phyloP scores from a whole-genome alignment of 2,888 invertebrate genomes.

The Cheilosia pagana region DNA sequence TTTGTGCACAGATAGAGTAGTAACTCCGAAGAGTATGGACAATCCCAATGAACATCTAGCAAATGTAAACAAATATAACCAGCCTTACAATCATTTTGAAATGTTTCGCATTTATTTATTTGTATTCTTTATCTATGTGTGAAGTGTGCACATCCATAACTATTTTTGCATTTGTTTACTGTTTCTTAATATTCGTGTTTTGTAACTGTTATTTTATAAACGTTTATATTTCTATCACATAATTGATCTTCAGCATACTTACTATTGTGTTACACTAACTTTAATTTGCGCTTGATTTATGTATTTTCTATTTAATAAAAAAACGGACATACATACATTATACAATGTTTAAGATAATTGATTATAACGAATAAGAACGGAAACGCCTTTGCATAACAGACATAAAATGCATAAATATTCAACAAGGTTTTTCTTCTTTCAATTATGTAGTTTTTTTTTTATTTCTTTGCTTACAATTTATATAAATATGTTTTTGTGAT shows the following conservation, averaged over 20 bases:
- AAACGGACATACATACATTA: constrained; percentile 17
- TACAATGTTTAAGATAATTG: background rate
- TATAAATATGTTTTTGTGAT: background rate
- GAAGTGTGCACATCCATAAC: constrained; percentile 18
- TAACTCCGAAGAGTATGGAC: too few relatives aligned
- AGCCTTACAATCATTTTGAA: constrained; percentile 13
- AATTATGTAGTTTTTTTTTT: constrained; percentile 4
- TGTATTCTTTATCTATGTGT: constrained; percentile 40
- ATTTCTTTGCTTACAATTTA: background rate
- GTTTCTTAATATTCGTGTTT: constrained; percentile 19
- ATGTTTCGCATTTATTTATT: constrained; percentile 53
- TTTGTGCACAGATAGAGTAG: too few relatives aligned
- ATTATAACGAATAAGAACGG: background rate
- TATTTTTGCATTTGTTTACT: constrained; percentile 53
- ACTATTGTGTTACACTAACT: constrained; percentile 54
- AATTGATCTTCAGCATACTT: constrained; percentile 65
- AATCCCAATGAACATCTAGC: background rate
- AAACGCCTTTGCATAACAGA: constrained; percentile 15
- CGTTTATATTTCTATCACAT: constrained; percentile 65
- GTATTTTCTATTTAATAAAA: too few relatives aligned
- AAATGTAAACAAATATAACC: background rate
- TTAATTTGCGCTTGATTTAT: constrained; percentile 61
- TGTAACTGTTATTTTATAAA: constrained; percentile 40
- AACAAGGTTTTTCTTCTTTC: background rate
- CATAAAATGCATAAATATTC: constrained; percentile 8